Percentiles rank a stretch among this genome's conserved stretches.
These are phyloP conservation scores for Liposcelis brunnea DNA, from an alignment of 2,888 invertebrate species.

Conservation along the genomic window DNA sequence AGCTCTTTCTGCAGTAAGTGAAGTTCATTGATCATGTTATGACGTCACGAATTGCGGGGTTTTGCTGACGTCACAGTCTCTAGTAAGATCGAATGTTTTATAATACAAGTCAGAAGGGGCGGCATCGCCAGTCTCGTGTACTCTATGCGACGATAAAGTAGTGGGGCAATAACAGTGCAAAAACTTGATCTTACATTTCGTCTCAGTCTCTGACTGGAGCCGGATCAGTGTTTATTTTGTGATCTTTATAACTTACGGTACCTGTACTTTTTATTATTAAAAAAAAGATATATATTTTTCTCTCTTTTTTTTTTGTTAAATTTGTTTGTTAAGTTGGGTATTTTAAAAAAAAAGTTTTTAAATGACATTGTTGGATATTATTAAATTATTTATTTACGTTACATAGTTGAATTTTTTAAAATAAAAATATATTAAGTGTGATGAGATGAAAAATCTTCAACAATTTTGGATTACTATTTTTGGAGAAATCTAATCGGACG, in stretches of 20 bases:
- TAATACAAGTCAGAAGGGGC: constrained; percentile 15
- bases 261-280: constrained; percentile 1
- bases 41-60: constrained; percentile 12
- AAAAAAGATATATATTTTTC: no score
- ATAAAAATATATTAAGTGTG: no score
- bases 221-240: background rate
- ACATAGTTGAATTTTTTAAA: no score
- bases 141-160: constrained; percentile 10
- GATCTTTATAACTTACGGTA: background rate
- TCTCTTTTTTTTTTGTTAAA: background rate
- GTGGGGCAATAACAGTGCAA: background rate
- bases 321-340: background rate
- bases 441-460: no score
- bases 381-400: no score
- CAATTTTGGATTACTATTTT: no score
- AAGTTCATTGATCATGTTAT: constrained; percentile 1
- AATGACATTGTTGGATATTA: background rate
- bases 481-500: no score
- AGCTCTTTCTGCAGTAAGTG: constrained; percentile 3
- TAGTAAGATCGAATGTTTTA: constrained; percentile 14
- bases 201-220: no score
- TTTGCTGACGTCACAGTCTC: constrained; percentile 12
- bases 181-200: no score
- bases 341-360: background rate
- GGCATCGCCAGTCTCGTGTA: constrained; percentile 14